Conservation (phyloP, 2,797 vertebrate species). For the Gymnoscopelus microlampas region DNA sequence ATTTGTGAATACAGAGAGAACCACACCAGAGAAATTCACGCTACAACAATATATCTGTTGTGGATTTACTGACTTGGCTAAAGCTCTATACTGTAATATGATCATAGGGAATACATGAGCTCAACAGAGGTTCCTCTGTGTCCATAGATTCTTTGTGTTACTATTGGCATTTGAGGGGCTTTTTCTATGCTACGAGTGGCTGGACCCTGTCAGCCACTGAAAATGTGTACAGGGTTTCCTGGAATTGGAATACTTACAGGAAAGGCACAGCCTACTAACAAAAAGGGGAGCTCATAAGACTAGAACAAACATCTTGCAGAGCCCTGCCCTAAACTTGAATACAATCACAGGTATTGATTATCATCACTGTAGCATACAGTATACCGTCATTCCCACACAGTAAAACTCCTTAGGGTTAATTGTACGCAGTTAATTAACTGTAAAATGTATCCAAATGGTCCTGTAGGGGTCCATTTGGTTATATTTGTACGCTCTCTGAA, state of each 20-base stretch:
- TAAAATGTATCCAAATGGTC: too few relatives aligned
- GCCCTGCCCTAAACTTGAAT: too few relatives aligned
- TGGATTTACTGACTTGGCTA: constrained; percentile 41
- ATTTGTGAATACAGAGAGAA: constrained; percentile 36
- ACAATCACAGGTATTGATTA: too few relatives aligned
- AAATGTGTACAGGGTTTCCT: not conserved
- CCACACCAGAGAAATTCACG: constrained; percentile 19
- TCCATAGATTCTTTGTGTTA: constrained; percentile 49
- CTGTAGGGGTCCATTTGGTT: too few relatives aligned
- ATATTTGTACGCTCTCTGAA: too few relatives aligned
- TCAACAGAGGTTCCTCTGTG: constrained; percentile 67
- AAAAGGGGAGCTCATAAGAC: too few relatives aligned
- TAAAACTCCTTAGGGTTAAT: too few relatives aligned
- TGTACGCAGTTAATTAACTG: too few relatives aligned
- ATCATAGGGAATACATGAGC: constrained; percentile 63
- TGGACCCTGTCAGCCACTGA: not conserved
- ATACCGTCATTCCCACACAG: too few relatives aligned
- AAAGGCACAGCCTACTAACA: not conserved
- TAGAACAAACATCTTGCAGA: too few relatives aligned
- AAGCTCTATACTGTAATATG: constrained; percentile 54
- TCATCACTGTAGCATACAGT: too few relatives aligned
- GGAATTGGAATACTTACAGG: not conserved
- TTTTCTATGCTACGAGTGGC: constrained; percentile 25
- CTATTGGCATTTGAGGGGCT: constrained; percentile 33
- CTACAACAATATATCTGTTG: constrained; percentile 52